These are phyloP conservation scores for Ciconia stormi DNA, from an alignment of 2,113 vertebrate species.

Conservation along the genomic window DNA sequence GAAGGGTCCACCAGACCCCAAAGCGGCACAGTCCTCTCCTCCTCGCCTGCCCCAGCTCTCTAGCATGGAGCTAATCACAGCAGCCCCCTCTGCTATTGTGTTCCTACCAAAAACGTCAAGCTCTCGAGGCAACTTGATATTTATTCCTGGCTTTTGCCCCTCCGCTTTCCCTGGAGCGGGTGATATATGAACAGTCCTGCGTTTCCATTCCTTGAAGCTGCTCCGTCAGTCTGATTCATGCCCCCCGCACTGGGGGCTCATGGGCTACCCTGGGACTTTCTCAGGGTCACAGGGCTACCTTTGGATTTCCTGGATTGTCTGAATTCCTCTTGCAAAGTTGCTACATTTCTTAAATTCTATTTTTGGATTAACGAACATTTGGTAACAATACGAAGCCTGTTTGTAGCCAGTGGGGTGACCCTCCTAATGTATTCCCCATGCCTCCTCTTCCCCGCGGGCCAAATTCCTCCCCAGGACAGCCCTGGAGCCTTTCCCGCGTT, in stretches of 20 bases:
- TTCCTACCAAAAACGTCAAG: background rate
- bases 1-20: background rate
- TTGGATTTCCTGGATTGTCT: constrained; percentile 52
- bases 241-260: background rate
- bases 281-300: constrained; percentile 14
- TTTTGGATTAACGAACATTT: constrained; percentile 37
- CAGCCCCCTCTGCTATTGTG: accelerated
- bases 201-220: background rate
- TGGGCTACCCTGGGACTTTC: background rate
- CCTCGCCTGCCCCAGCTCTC: accelerated
- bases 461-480: background rate
- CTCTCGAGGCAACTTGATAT: background rate
- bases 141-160: background rate
- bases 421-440: constrained; percentile 30
- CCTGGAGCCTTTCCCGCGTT: background rate
- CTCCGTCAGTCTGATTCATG: background rate
- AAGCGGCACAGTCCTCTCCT: accelerated
- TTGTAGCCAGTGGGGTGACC: constrained; percentile 12
- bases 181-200: background rate
- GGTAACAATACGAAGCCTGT: constrained; percentile 19
- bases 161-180: background rate
- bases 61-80: background rate
- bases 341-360: constrained; percentile 50
- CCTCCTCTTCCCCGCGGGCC: background rate
- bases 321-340: constrained; percentile 41